phyloP scores from a whole-genome alignment of 2,888 invertebrate genomes.

The Pollenia labialis region DNA sequence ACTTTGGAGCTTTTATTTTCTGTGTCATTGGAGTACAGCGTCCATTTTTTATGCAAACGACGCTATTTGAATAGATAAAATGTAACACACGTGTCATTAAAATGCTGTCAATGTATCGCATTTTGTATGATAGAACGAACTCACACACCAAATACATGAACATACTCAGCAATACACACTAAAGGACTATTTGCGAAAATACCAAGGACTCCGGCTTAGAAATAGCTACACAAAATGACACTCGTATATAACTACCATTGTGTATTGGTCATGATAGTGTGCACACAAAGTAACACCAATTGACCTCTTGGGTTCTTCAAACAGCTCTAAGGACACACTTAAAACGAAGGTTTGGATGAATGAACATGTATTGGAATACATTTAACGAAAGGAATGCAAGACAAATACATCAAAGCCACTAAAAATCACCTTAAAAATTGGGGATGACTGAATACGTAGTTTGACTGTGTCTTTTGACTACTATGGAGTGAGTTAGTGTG shows the following conservation, averaged over 20 bases:
- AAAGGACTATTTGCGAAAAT: slow-evolving; percentile 22
- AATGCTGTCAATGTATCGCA: slow-evolving; percentile 58
- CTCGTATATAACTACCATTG: slow-evolving; percentile 60
- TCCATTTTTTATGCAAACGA: slow-evolving; percentile 62
- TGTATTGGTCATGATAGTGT: slow-evolving; percentile 63
- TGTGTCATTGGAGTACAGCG: slow-evolving; percentile 57
- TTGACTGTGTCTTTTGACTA: slow-evolving; percentile 3
- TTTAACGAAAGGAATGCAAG: slow-evolving; percentile 18
- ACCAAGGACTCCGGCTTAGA: background rate
- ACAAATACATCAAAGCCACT: slow-evolving; percentile 58
- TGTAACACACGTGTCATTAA: slow-evolving; percentile 66
- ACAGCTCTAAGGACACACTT: slow-evolving; percentile 8
- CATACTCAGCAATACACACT: slow-evolving; percentile 1
- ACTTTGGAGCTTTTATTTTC: slow-evolving; percentile 50
- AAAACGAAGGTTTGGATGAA: slow-evolving; percentile 3
- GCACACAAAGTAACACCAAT: slow-evolving; percentile 67
- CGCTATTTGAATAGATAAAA: slow-evolving; percentile 44
- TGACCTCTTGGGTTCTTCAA: slow-evolving; percentile 68
- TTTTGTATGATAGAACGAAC: slow-evolving; percentile 28
- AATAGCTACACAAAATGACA: slow-evolving; percentile 11
- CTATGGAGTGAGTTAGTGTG: background rate
- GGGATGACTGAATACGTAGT: slow-evolving; percentile 44
- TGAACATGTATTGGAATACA: background rate
- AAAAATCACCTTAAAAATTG: slow-evolving; percentile 63
- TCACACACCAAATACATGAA: background rate